A percentile compares a stretch with the other conserved stretches of the same genome.
These are phyloP conservation scores for Istiophorus platypterus DNA, from an alignment of 2,113 vertebrate species.

Conservation along the genomic window DNA sequence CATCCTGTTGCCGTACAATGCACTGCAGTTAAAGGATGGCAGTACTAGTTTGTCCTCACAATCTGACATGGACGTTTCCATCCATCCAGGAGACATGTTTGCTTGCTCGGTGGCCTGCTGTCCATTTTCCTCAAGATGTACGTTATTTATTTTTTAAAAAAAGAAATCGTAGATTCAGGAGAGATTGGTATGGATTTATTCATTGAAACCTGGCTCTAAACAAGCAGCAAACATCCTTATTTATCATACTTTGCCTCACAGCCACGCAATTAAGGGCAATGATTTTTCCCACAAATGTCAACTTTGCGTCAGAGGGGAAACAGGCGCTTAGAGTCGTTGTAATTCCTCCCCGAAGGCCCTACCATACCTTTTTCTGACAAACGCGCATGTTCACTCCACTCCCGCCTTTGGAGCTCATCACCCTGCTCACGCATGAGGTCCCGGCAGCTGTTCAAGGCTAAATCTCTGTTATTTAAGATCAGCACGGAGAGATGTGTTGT, in stretches of 20 bases:
- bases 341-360: background rate
- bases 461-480: constrained; percentile 26
- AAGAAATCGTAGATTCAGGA: constrained; percentile 27
- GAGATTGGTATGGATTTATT: constrained; percentile 72
- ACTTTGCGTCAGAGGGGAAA: constrained; percentile 27
- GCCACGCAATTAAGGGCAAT: background rate
- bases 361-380: too few relatives aligned
- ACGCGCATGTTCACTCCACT: too few relatives aligned
- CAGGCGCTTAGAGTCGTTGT: background rate
- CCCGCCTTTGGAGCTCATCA: constrained; percentile 1
- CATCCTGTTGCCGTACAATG: constrained; percentile 16
- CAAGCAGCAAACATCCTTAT: constrained; percentile 11
- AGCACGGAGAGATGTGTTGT: constrained; percentile 9
- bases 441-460: background rate
- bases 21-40: background rate
- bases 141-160: constrained; percentile 49
- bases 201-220: constrained; percentile 54
- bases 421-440: background rate
- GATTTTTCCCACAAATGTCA: constrained; percentile 9
- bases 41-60: background rate
- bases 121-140: constrained; percentile 11
- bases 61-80: constrained; percentile 11
- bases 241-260: constrained; percentile 21
- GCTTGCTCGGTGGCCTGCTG: background rate
- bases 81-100: constrained; percentile 17